Conservation (phyloP, 2,888 invertebrate genomes). For the Molanna angustata region DNA sequence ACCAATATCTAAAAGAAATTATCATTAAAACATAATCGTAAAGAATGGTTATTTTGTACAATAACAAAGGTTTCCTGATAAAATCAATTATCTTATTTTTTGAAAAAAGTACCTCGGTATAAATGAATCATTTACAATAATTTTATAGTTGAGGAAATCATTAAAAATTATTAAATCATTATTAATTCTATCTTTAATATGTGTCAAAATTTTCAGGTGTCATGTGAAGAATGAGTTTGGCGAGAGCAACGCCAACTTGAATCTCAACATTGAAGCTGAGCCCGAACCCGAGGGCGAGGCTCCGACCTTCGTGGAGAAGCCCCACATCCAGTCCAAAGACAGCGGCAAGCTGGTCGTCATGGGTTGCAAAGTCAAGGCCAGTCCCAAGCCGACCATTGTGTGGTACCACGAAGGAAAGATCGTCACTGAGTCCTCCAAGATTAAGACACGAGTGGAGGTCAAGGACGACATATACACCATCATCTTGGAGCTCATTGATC, state of each 20-base stretch:
- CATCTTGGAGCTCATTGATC: conserved; percentile 82
- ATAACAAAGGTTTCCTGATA: too few species aligned
- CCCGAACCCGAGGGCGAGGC: conserved; percentile 92
- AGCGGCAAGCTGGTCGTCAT: conserved; percentile 82
- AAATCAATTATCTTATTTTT: too few species aligned
- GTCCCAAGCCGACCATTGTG: conserved; percentile 75
- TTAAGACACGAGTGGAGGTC: conserved; percentile 75
- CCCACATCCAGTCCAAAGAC: conserved; percentile 79
- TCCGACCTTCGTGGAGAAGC: conserved; percentile 91
- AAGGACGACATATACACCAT: conserved; percentile 81
- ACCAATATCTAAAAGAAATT: too few species aligned
- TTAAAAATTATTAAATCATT: background rate
- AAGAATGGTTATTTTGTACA: too few species aligned
- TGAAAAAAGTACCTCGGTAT: too few species aligned
- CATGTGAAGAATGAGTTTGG: conserved; percentile 94
- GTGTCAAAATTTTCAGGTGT: too few species aligned
- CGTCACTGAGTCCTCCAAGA: conserved; percentile 78
- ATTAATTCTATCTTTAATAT: conserved; percentile 61
- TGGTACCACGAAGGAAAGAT: conserved; percentile 82
- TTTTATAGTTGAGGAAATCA: too few species aligned
- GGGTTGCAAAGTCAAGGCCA: conserved; percentile 83
- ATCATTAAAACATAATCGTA: too few species aligned
- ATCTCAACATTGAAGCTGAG: conserved; percentile 95
- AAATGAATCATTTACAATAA: too few species aligned
- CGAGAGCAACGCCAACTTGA: conserved; percentile 94